Evolutionary conservation across 2,888 invertebrate species (phyloP).

Genomic region (Chrysotoxum bicinctum): DNA sequence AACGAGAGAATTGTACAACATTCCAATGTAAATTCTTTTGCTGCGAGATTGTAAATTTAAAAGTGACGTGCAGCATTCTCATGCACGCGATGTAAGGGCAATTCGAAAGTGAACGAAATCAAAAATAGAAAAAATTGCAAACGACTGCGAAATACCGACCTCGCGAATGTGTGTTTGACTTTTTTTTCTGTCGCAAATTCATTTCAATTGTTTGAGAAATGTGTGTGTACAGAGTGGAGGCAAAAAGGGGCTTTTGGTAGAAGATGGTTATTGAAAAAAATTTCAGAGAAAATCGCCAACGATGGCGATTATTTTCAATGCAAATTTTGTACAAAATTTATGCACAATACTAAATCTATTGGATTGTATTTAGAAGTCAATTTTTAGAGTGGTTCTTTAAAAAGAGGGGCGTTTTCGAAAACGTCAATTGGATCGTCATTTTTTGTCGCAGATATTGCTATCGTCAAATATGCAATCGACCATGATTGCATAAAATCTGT

Average conservation of each 20-base stretch:
- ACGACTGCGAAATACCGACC: conserved; percentile 2
- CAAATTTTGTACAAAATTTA: too few species aligned
- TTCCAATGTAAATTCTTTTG: conserved; percentile 49
- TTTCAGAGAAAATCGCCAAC: too few species aligned
- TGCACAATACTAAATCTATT: too few species aligned
- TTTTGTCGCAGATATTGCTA: too few species aligned
- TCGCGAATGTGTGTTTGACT: not conserved
- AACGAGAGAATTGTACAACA: conserved; percentile 33
- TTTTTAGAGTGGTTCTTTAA: too few species aligned
- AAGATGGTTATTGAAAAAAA: not conserved
- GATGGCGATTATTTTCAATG: too few species aligned
- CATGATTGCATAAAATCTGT: too few species aligned
- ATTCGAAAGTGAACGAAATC: not conserved
- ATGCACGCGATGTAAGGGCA: not conserved
- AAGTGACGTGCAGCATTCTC: not conserved
- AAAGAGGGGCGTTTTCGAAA: too few species aligned
- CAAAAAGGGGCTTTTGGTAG: not conserved
- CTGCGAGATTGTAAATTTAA: conserved; percentile 28
- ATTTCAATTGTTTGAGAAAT: not conserved
- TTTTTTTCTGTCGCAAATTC: not conserved
- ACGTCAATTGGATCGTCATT: too few species aligned
- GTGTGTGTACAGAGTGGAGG: not conserved
- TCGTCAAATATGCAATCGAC: too few species aligned
- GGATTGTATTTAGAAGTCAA: too few species aligned
- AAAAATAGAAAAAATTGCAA: not conserved